A percentile compares a stretch with the other conserved stretches of the same genome.
Conservation (phyloP, 1,140 invertebrate genomes). For the Melipona quadrifasciata region DNA sequence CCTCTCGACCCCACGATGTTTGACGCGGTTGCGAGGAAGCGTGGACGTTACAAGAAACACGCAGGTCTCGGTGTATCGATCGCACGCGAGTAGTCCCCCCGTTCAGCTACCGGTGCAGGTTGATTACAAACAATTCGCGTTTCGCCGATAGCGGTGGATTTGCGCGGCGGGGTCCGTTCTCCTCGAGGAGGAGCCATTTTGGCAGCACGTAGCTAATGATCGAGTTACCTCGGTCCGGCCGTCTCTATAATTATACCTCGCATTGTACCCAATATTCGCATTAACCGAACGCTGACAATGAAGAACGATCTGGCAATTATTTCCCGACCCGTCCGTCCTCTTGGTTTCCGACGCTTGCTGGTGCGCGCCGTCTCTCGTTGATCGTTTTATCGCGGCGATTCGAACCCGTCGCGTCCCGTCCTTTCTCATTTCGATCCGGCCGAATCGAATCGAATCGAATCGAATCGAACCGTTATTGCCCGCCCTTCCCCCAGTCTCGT, state of each 20-base stretch:
- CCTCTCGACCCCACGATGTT: background rate
- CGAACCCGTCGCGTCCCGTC: background rate
- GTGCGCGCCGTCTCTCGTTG: slow-evolving; percentile 14
- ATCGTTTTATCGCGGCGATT: slow-evolving; percentile 44
- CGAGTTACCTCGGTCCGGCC: slow-evolving; percentile 43
- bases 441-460: background rate
- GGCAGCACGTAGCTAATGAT: slow-evolving; percentile 50
- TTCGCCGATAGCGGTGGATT: slow-evolving; percentile 18
- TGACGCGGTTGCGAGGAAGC: background rate
- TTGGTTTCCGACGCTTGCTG: too few relatives aligned
- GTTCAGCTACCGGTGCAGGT: slow-evolving; percentile 24
- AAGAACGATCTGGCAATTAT: slow-evolving; percentile 51
- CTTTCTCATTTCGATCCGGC: background rate
- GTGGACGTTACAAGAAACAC: slow-evolving; percentile 35
- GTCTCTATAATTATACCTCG: slow-evolving; percentile 56
- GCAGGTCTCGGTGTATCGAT: slow-evolving; percentile 50
- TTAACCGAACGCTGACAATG: slow-evolving; percentile 49
- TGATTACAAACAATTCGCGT: slow-evolving; percentile 42
- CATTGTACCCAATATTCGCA: slow-evolving; percentile 50
- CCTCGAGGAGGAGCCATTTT: slow-evolving; percentile 34
- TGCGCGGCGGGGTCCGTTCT: background rate
- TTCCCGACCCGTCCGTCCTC: slow-evolving; percentile 11
- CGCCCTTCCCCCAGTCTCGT: background rate
- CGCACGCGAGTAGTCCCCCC: slow-evolving; percentile 26
- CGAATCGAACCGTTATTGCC: slow-evolving; percentile 22